Conservation (phyloP, 2,888 invertebrate species). For the Plebejus anna region DNA sequence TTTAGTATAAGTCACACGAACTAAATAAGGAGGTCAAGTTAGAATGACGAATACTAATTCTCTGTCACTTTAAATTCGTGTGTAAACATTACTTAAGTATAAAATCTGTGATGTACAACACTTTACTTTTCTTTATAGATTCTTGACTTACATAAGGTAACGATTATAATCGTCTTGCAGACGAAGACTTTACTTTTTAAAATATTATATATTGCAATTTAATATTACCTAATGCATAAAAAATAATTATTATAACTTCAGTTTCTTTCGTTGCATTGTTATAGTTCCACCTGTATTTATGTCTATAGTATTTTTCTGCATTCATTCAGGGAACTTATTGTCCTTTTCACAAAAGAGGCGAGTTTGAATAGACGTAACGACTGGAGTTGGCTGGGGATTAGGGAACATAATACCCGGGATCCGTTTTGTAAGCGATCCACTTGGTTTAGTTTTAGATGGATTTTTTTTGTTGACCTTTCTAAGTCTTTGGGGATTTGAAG, state of each 20-base stretch:
- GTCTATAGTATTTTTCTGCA: constrained; percentile 14
- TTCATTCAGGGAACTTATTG: constrained; percentile 13
- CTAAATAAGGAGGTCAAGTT: not conserved
- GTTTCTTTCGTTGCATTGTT: not conserved
- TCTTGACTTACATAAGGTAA: no score
- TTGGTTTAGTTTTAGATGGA: constrained; percentile 18
- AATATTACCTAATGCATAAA: not conserved
- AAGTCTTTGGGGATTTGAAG: not conserved
- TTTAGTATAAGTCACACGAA: constrained; percentile 7
- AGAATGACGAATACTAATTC: constrained; percentile 14
- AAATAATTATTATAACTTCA: not conserved
- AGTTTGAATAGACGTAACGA: constrained; percentile 18
- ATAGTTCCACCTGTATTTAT: constrained; percentile 21
- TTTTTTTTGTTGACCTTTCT: constrained; percentile 19
- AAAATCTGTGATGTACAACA: no score
- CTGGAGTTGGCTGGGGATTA: constrained; percentile 9
- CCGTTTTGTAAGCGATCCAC: constrained; percentile 25
- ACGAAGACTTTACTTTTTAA: no score
- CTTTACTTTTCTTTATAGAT: no score
- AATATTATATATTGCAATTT: not conserved
- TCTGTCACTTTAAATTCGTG: not conserved
- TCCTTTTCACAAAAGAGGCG: constrained; percentile 16
- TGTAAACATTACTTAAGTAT: not conserved
- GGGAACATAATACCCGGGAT: constrained; percentile 18
- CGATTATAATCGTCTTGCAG: no score